Percentiles rank a stretch among this genome's conserved stretches.
Evolutionary conservation across 2,113 vertebrate genomes (phyloP).

Genomic region (Dryoscopus gambensis): DNA sequence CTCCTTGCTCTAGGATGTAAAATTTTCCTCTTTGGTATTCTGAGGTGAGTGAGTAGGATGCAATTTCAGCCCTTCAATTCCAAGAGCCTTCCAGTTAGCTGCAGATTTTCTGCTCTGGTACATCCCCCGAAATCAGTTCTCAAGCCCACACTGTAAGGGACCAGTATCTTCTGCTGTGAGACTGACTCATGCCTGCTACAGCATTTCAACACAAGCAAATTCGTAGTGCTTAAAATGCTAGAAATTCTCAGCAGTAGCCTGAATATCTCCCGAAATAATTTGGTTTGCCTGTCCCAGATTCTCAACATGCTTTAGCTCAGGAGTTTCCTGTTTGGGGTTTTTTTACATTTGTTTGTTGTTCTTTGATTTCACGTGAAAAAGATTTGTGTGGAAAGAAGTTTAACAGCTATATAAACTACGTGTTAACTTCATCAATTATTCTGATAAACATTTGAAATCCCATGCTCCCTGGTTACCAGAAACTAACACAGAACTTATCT

Average conservation of each 20-base stretch:
- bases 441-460: background rate
- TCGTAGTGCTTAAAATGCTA: background rate
- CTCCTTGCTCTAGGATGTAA: background rate
- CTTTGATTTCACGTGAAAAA: background rate
- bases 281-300: background rate
- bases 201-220: background rate
- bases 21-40: background rate
- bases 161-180: background rate
- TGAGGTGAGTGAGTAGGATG: background rate
- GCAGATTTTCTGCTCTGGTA: background rate
- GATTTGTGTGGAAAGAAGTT: background rate
- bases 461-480: background rate
- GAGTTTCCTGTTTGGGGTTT: accelerated
- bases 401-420: background rate
- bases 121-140: background rate
- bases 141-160: background rate
- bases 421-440: background rate
- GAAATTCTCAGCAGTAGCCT: background rate
- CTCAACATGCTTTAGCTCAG: background rate
- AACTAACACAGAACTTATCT: background rate
- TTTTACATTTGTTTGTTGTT: accelerated
- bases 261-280: background rate
- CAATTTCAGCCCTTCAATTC: background rate
- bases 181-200: background rate
- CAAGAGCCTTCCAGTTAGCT: background rate